These are phyloP conservation scores for Didymodactylos carnosus DNA, from an alignment of 2,888 invertebrate species.

Conservation along the genomic window DNA sequence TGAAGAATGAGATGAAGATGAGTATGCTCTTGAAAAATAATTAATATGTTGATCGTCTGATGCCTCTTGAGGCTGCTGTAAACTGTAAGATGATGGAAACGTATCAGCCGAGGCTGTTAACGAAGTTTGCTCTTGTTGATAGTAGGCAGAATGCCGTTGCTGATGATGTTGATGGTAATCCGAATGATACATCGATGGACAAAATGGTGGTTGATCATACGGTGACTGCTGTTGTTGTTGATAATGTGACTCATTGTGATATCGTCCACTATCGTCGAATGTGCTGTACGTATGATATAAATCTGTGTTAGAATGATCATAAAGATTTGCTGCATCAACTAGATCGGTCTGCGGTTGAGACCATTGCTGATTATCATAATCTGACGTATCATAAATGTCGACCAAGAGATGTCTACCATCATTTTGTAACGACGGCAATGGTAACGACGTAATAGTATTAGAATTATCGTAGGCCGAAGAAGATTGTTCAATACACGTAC, in stretches of 20 bases:
- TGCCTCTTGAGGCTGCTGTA: not conserved
- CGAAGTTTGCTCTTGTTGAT: no score
- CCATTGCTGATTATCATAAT: not conserved
- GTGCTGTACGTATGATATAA: not conserved
- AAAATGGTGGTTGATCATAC: not conserved
- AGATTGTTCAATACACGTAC: no score
- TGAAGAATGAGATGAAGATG: not conserved
- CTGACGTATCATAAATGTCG: not conserved
- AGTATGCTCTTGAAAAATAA: not conserved
- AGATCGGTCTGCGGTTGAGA: not conserved
- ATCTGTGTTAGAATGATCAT: not conserved
- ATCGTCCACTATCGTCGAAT: no score
- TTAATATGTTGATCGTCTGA: not conserved
- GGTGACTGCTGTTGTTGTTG: not conserved
- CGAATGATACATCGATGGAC: no score
- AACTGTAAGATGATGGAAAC: no score
- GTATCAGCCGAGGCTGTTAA: no score
- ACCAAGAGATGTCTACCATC: no score
- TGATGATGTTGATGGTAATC: not conserved
- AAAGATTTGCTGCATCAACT: not conserved
- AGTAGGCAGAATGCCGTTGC: no score
- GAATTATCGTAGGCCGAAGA: no score
- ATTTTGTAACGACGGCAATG: no score
- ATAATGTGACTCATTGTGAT: no score
- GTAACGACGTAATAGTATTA: no score